Evolutionary conservation across 1,140 invertebrate genomes (phyloP).

Genomic region (Cyrtorhinus lividipennis): DNA sequence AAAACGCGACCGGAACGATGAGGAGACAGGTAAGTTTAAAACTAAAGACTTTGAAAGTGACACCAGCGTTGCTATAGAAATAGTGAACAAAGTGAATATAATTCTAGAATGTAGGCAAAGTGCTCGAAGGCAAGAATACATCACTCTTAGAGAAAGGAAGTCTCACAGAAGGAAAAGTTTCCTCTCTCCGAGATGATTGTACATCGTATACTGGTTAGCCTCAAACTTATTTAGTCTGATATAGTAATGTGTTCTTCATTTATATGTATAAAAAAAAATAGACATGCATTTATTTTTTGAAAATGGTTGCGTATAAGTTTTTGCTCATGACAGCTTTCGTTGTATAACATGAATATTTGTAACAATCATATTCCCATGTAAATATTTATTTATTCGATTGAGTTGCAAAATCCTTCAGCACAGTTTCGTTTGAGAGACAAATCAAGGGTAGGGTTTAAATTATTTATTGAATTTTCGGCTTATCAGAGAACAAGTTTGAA

Average conservation of each 20-base stretch:
- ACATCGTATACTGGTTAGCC: slow-evolving; percentile 11
- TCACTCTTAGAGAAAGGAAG: slow-evolving; percentile 44
- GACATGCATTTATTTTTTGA: slow-evolving; percentile 9
- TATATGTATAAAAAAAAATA: background rate
- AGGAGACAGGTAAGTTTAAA: slow-evolving; percentile 44
- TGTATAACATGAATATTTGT: background rate
- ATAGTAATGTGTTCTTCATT: slow-evolving; percentile 1
- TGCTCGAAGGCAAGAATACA: slow-evolving; percentile 59
- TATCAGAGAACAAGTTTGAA: too few species aligned
- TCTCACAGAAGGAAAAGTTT: slow-evolving; percentile 39
- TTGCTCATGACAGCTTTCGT: slow-evolving; percentile 3
- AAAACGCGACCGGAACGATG: slow-evolving; percentile 28
- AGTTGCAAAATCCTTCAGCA: background rate
- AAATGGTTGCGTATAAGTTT: background rate
- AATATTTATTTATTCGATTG: background rate
- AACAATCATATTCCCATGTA: background rate
- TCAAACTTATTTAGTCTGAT: slow-evolving; percentile 10
- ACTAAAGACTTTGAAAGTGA: slow-evolving; percentile 78
- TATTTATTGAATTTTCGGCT: too few species aligned
- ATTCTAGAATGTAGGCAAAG: slow-evolving; percentile 64
- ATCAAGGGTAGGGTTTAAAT: too few species aligned
- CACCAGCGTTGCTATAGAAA: slow-evolving; percentile 53
- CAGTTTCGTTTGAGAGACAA: background rate
- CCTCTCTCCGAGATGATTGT: slow-evolving; percentile 29
- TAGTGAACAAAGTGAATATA: slow-evolving; percentile 73